Base-by-base conservation (phyloP, 2,113 vertebrate species). In the Theristicus caerulescens region DNA sequence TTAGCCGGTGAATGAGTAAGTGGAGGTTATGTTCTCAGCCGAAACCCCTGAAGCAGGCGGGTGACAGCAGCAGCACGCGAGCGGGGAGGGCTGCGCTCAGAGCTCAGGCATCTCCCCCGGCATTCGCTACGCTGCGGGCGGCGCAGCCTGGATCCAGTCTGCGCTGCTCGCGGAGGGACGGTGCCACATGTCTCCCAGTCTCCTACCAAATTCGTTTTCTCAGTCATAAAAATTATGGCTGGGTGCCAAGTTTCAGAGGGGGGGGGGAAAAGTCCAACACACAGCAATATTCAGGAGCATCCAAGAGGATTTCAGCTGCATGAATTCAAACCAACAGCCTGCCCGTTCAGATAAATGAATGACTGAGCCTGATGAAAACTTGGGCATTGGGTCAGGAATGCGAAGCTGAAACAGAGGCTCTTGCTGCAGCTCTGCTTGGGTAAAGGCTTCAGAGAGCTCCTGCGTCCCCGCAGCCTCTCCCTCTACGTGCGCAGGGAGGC, bases 81-180 rank as follows among this genome's bases (percentile, higher is more conserved):
- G 46, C 2, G 0, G 58, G 24, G 18, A 51, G n/a, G 9, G 46
- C 66, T 69, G 51, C 4, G 4, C 82, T 86, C 70, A 74, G 74
- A 73, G 55, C 76, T 79, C 76, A 54, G 66, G 64, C 69, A 86
- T 32, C 74, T 72, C 49, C 62, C 16, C 31, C 9, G 1, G 58
- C 57, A 72, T 62, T 67, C 0, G 5, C 65, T 44, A 9, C 2
- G 0, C 27, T 7, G 6, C 2, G 1, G 52, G 26, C 4, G 7
- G 61, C 54, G 38, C 32, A 72, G 18, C 46, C 34, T 7, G 32
- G 55, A 47, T 59, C 46, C 27, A 31, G 58, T 7, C 77, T 2
- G 6, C 1, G 2, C 49, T 15, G 29, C 57, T 57, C 6, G 0
- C 44, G 74, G 32, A 69, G 44, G 72, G 62, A 86, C 0, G 1